Conservation (phyloP, 2,888 invertebrate genomes). For the Torymus auratus region DNA sequence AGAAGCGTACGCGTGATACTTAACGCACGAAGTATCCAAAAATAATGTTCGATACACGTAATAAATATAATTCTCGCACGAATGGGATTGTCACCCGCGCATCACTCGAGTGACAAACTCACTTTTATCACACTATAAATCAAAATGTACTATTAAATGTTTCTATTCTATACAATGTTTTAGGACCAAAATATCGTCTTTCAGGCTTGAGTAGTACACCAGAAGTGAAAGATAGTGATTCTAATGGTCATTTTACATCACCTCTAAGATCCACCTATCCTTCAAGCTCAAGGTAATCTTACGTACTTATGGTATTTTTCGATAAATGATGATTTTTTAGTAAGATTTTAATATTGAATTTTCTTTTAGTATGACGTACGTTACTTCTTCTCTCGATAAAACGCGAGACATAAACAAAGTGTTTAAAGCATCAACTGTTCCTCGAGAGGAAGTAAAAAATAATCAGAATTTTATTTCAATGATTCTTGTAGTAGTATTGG, state of each 20-base stretch:
- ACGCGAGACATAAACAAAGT: slow-evolving; percentile 59
- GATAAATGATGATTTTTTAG: too few species aligned
- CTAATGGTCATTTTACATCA: slow-evolving; percentile 73
- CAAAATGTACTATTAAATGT: too few species aligned
- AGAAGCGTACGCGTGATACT: too few species aligned
- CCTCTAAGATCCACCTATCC: slow-evolving; percentile 68
- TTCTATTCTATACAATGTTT: slow-evolving; percentile 30
- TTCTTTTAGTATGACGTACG: slow-evolving; percentile 64
- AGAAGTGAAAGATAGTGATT: slow-evolving; percentile 72
- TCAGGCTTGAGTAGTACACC: slow-evolving; percentile 60
- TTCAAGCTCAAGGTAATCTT: slow-evolving; percentile 67
- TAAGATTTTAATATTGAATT: too few species aligned
- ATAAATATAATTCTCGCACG: too few species aligned
- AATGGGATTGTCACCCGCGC: too few species aligned
- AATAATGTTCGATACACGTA: too few species aligned
- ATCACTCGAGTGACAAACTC: too few species aligned
- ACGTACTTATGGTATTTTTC: slow-evolving; percentile 29
- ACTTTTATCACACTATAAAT: too few species aligned
- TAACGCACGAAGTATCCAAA: too few species aligned
- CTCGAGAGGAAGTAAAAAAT: slow-evolving; percentile 69
- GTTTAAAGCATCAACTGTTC: slow-evolving; percentile 46
- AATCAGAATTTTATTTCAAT: slow-evolving; percentile 75
- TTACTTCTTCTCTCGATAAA: slow-evolving; percentile 67
- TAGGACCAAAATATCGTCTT: slow-evolving; percentile 64
- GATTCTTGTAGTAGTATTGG: slow-evolving; percentile 73